Evolutionary conservation across 2,888 invertebrate genomes (phyloP), one percentile per base, ranked within the genome.

Genomic region (Nomada ferruginata): DNA sequence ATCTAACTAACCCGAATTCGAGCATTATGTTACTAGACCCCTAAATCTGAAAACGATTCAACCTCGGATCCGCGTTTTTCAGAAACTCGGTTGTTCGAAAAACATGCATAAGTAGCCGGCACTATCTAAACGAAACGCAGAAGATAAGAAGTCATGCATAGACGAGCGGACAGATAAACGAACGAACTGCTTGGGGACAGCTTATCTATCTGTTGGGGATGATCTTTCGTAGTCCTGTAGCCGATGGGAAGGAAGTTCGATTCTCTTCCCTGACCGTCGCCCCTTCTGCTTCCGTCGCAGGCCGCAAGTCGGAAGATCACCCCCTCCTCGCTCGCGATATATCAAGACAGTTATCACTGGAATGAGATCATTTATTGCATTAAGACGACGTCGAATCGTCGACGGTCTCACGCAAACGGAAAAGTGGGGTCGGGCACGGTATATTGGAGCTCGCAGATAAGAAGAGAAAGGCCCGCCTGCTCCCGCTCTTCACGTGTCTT

Each of bases 291-390:
- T 50, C 15, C 64, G 44, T 59, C 60, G 42, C 44, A 63, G 70
- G 68, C 70, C 70, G 76, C 81, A 74, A 76, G 47, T 76, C 47
- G 61, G 65, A 78, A 81, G 75, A 75, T 86, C 84, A 66, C 44
- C 72, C 74, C 52, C 83, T 70, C 81, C 81, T 65, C 70, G 66
- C 76, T 71, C 76, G 87, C 89, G 89, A 93, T 92, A 92, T 89
- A 92, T 91, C 91, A 91, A 89, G 89, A 85, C 87, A 91, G 91
- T 92, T 92, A 92, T 92, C 92, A 91, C 87, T 76, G 81, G 76
- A 91, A 92, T 91, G 91, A 91, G 91, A 91, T 92, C 91, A 90
- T 92, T 92, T 91, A 92, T 92, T 92, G 91, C 89, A 89, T 90
- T 89, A 90, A 89, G 86, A 89, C 86, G 86, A 82, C 84, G 77